Evolutionary conservation across 64 coral and sea anemone species (phyloP).

Genomic region (Montipora sp.): DNA sequence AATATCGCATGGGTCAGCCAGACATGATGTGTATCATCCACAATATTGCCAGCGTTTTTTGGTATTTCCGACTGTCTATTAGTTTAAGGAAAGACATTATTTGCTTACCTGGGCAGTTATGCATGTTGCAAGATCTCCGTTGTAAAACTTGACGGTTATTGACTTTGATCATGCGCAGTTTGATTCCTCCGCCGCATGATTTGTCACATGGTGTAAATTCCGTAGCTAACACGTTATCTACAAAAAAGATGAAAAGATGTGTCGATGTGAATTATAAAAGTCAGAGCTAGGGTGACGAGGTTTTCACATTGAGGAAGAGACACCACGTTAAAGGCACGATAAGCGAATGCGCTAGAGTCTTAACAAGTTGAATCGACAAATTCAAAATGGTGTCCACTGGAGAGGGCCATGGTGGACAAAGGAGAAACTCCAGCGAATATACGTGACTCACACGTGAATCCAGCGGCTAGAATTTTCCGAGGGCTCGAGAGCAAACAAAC

Average conservation of each 20-base stretch:
- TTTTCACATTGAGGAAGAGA: no score
- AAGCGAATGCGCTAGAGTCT: no score
- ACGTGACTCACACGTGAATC: no score
- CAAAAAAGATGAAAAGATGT: not conserved
- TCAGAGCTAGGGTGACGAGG: no score
- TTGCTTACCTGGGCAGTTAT: conserved; percentile 78
- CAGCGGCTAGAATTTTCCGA: no score
- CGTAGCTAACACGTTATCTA: conserved; percentile 82
- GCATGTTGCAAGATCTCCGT: conserved; percentile 71
- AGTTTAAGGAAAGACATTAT: not conserved
- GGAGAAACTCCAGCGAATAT: no score
- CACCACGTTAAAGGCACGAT: no score
- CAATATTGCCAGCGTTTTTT: not conserved
- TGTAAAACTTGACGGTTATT: conserved; percentile 90
- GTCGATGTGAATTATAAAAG: no score
- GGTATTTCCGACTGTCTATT: not conserved
- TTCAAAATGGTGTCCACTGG: no score
- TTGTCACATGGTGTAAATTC: conserved; percentile 81
- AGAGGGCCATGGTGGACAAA: no score
- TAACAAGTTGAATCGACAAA: no score
- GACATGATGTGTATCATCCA: not conserved
- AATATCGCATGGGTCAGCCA: not conserved
- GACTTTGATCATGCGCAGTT: conserved; percentile 90
- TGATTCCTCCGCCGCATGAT: conserved; percentile 77
- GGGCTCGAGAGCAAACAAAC: no score